These are phyloP conservation scores for Pagrus major DNA, from an alignment of 2,113 vertebrate species.

Conservation along the genomic window DNA sequence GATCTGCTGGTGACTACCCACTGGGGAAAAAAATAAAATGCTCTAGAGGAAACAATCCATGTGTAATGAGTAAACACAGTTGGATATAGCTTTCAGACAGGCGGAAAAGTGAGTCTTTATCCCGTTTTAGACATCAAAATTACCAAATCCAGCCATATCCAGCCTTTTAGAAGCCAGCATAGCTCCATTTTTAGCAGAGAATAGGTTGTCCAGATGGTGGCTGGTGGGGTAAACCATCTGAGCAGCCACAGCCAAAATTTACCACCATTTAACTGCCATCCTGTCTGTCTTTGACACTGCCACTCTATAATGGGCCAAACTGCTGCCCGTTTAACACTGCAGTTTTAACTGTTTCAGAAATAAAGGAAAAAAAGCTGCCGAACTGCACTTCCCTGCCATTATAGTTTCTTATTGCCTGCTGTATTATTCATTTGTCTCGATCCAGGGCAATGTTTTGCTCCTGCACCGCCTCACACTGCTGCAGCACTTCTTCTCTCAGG, in stretches of 20 bases:
- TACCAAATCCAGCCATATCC: conserved; percentile 46
- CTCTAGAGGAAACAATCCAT: conserved; percentile 15
- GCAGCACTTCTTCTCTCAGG: conserved; percentile 41
- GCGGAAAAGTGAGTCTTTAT: conserved; percentile 8
- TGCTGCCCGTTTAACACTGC: not conserved
- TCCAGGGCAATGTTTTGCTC: conserved; percentile 24
- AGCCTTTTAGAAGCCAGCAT: conserved; percentile 19
- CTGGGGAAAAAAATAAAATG: not conserved
- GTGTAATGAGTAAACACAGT: conserved; percentile 8
- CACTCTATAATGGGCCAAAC: not conserved
- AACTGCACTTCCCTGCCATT: conserved; percentile 1
- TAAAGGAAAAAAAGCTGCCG: not conserved
- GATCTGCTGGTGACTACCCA: conserved; percentile 5
- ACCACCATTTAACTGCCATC: conserved; percentile 41
- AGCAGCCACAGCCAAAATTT: conserved; percentile 25
- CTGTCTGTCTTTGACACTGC: conserved; percentile 30
- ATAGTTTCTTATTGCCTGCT: not conserved
- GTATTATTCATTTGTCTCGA: conserved; percentile 43
- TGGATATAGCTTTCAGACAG: not conserved
- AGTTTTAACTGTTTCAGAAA: conserved; percentile 11
- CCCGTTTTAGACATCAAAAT: not conserved
- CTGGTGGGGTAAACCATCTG: conserved; percentile 39
- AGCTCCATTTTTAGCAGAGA: conserved; percentile 42
- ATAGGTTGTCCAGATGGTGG: conserved; percentile 53
- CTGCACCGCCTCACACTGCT: conserved; percentile 32